Percentiles rank a stretch among this genome's conserved stretches.
These are phyloP conservation scores for Oriolus oriolus DNA, from an alignment of 2,113 vertebrate species.

Conservation along the genomic window DNA sequence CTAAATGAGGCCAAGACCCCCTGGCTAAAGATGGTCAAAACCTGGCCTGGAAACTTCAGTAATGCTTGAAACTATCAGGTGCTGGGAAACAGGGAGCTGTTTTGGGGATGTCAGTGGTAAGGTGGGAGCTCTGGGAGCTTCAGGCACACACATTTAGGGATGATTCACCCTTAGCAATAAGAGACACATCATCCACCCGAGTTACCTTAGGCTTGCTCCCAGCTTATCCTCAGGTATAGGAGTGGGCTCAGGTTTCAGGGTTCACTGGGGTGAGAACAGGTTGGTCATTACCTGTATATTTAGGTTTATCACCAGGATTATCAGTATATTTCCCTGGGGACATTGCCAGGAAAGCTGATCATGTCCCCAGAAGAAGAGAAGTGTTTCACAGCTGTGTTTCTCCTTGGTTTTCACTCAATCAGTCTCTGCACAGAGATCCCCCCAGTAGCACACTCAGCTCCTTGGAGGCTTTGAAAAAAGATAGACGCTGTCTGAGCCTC, in stretches of 20 bases:
- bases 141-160: neutral
- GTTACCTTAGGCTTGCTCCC: neutral
- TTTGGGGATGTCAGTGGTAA: neutral
- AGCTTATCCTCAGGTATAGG: neutral
- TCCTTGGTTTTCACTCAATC: neutral
- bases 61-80: neutral
- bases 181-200: too few species aligned
- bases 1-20: neutral
- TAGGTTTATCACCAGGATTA: neutral
- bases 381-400: neutral
- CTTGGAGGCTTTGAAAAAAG: neutral
- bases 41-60: neutral
- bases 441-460: neutral
- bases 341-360: neutral
- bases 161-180: neutral
- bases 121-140: neutral
- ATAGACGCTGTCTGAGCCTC: neutral
- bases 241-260: neutral
- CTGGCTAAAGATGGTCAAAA: neutral
- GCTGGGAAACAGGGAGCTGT: neutral
- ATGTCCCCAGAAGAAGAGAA: neutral
- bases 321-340: neutral
- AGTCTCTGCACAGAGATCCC: neutral
- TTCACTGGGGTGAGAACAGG: neutral
- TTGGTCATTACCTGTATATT: neutral